Evolutionary conservation across 2,888 invertebrate species (phyloP).

Genomic region (Parelbella ahira): DNA sequence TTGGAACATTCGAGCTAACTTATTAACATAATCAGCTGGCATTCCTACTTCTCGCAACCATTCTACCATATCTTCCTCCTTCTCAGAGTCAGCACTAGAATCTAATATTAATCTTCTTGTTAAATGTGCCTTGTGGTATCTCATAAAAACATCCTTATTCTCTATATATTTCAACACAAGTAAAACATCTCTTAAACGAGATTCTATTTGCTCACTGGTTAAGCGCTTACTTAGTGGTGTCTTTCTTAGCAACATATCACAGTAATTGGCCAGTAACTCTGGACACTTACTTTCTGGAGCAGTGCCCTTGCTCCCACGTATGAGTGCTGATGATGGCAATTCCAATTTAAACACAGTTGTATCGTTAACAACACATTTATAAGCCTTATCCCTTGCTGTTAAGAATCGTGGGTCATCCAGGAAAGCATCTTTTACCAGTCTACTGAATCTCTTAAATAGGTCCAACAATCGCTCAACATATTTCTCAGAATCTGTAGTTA

Average conservation of each 20-base stretch:
- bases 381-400: constrained; percentile 98
- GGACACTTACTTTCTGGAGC: constrained; percentile 99
- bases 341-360: constrained; percentile 92
- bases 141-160: constrained; percentile 99
- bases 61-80: constrained; percentile 99
- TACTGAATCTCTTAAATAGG: constrained; percentile 95
- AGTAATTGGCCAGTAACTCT: constrained; percentile 98
- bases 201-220: constrained; percentile 98
- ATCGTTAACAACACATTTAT: constrained; percentile 98
- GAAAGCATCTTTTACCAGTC: constrained; percentile 95
- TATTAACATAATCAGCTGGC: constrained; percentile 99
- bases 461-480: constrained; percentile 97
- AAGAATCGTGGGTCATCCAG: constrained; percentile 98
- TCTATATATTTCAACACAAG: constrained; percentile 99
- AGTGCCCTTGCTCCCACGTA: constrained; percentile 83
- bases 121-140: constrained; percentile 98
- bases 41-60: constrained; percentile 99
- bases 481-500: constrained; percentile 98
- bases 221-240: constrained; percentile 97
- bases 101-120: constrained; percentile 97
- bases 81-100: constrained; percentile 98
- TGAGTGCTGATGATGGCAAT: constrained; percentile 81
- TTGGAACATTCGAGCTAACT: constrained; percentile 98
- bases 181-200: constrained; percentile 94
- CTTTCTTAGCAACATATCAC: constrained; percentile 98